These are phyloP conservation scores for Drosophila funebris DNA, from an alignment of 1,140 invertebrate genomes.

Conservation along the genomic window DNA sequence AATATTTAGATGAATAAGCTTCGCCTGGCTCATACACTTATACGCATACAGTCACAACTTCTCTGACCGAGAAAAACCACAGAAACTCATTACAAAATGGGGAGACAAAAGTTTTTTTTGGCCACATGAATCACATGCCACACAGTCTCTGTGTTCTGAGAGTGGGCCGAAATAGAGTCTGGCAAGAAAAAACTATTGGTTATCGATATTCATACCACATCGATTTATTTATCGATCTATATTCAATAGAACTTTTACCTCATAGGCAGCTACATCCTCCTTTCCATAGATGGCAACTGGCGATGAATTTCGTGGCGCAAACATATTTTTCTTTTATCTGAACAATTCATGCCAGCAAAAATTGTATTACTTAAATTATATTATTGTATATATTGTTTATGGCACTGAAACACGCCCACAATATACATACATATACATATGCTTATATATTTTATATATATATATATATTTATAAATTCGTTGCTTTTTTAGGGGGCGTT, in stretches of 20 bases:
- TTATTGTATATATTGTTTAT: conserved; percentile 52
- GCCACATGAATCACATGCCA: conserved; percentile 66
- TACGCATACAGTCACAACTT: background rate
- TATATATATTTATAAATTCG: conserved; percentile 65
- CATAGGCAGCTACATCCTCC: conserved; percentile 83
- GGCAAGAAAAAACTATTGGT: conserved; percentile 3
- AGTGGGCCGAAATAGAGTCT: background rate
- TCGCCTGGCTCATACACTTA: background rate
- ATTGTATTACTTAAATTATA: conserved; percentile 15
- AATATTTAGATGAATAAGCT: conserved; percentile 43
- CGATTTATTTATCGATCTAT: background rate
- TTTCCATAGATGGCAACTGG: conserved; percentile 77
- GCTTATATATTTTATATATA: conserved; percentile 25
- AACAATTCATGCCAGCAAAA: conserved; percentile 55
- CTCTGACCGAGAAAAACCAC: conserved; percentile 49
- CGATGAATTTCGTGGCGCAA: conserved; percentile 83
- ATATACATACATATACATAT: conserved; percentile 12
- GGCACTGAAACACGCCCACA: conserved; percentile 71
- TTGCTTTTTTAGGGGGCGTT: conserved; percentile 47
- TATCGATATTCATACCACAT: background rate
- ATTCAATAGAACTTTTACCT: conserved; percentile 64
- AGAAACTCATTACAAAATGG: conserved; percentile 73
- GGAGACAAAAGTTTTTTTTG: conserved; percentile 66
- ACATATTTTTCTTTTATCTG: conserved; percentile 53
- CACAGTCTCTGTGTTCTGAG: conserved; percentile 27